Percentiles rank a stretch among this genome's conserved stretches.
Evolutionary conservation across 2,888 invertebrate genomes (phyloP).

Genomic region (Athrips mouffetella): DNA sequence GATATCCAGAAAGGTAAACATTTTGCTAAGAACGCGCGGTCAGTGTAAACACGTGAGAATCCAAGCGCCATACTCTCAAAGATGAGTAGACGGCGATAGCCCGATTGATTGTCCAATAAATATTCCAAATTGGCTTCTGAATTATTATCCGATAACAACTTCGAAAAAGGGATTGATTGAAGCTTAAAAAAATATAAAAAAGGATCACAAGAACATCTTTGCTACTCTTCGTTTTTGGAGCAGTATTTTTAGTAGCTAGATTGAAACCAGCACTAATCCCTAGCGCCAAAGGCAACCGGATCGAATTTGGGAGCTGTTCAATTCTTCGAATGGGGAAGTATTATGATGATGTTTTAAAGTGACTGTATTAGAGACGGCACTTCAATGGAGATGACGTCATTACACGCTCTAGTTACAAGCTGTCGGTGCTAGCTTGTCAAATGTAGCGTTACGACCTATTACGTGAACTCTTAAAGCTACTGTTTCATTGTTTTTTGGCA

Average conservation of each 20-base stretch:
- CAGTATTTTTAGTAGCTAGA: slow-evolving; percentile 8
- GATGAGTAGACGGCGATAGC: slow-evolving; percentile 23
- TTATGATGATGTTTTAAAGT: slow-evolving; percentile 13
- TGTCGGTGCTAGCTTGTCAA: slow-evolving; percentile 47
- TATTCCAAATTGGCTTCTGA: slow-evolving; percentile 20
- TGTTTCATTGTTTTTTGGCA: slow-evolving; percentile 48
- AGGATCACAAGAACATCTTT: not conserved
- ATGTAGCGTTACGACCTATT: slow-evolving; percentile 43
- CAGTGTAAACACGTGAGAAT: slow-evolving; percentile 46
- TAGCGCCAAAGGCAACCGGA: slow-evolving; percentile 7
- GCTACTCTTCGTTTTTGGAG: not conserved
- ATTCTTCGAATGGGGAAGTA: slow-evolving; percentile 4
- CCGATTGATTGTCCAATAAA: slow-evolving; percentile 28
- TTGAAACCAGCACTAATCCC: not conserved
- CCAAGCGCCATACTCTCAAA: slow-evolving; percentile 41
- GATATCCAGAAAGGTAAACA: slow-evolving; percentile 63
- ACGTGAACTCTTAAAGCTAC: slow-evolving; percentile 36
- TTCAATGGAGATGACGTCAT: slow-evolving; percentile 57
- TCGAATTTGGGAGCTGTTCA: slow-evolving; percentile 6
- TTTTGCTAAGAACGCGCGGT: slow-evolving; percentile 42
- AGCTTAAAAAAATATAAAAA: not conserved
- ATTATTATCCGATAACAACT: slow-evolving; percentile 14
- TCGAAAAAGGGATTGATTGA: slow-evolving; percentile 1
- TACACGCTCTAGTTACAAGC: slow-evolving; percentile 61
- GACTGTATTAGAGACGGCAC: slow-evolving; percentile 26